phyloP scores from a whole-genome alignment of 2,888 invertebrate species.

The Homarus gammarus region DNA sequence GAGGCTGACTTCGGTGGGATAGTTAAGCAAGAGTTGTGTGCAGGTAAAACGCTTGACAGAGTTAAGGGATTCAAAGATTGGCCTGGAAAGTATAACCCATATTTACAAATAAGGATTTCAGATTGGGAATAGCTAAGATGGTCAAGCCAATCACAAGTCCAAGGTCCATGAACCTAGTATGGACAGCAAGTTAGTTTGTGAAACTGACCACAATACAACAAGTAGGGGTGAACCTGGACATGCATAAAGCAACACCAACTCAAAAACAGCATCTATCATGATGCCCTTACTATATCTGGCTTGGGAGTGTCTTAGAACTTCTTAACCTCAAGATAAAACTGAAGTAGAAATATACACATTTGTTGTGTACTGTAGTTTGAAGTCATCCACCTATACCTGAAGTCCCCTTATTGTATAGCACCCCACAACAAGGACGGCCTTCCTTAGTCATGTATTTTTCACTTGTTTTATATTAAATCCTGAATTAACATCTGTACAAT shows the following conservation, averaged over 20 bases:
- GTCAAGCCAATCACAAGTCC: not conserved
- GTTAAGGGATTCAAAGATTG: not conserved
- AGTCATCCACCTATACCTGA: not conserved
- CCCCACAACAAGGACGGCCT: constrained; percentile 27
- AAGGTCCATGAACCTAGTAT: not conserved
- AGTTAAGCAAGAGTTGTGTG: not conserved
- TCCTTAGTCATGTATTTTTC: not conserved
- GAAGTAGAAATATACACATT: not conserved
- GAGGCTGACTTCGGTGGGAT: not conserved
- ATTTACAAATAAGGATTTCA: not conserved
- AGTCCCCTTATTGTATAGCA: constrained; percentile 21
- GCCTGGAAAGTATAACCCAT: not conserved
- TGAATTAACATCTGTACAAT: not conserved
- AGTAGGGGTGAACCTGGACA: too few species aligned
- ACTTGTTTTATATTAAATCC: not conserved
- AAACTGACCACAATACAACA: too few species aligned
- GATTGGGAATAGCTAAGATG: not conserved
- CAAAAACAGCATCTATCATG: not conserved
- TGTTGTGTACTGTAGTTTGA: not conserved
- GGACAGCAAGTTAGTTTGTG: not conserved
- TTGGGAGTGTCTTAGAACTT: too few species aligned
- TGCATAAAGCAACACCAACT: not conserved
- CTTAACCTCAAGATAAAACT: too few species aligned
- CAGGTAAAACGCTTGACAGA: too few species aligned
- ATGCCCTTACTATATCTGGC: not conserved